These are phyloP conservation scores for Epinephelus moara DNA, from an alignment of 2,113 vertebrate genomes.

Conservation along the genomic window DNA sequence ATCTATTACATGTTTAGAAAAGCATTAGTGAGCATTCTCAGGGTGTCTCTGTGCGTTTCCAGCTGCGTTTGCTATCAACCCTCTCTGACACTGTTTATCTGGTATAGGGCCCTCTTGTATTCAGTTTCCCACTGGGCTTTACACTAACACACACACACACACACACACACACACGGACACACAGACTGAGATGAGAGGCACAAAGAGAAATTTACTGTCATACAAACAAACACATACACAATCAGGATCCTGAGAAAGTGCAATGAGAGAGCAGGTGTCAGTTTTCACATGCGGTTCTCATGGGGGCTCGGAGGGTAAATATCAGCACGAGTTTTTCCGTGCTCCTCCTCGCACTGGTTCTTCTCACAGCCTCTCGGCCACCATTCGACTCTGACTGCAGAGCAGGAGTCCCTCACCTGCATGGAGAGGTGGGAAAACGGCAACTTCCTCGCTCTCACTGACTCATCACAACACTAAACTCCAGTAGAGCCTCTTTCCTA, in stretches of 20 bases:
- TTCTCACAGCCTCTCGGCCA: slow-evolving; percentile 54
- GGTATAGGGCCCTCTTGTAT: slow-evolving; percentile 58
- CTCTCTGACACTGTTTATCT: slow-evolving; percentile 76
- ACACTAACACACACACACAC: slow-evolving; percentile 53
- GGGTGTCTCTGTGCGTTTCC: slow-evolving; percentile 66
- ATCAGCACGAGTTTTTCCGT: slow-evolving; percentile 42
- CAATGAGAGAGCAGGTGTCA: slow-evolving; percentile 79
- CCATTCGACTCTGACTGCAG: slow-evolving; percentile 25
- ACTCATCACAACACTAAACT: slow-evolving; percentile 52
- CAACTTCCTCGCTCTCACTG: slow-evolving; percentile 51
- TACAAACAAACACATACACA: slow-evolving; percentile 76
- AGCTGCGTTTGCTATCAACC: slow-evolving; percentile 78
- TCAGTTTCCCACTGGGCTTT: slow-evolving; percentile 74
- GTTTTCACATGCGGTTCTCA: slow-evolving; percentile 78
- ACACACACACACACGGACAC: slow-evolving; percentile 44
- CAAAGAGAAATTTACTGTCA: slow-evolving; percentile 70
- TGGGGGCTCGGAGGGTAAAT: slow-evolving; percentile 62
- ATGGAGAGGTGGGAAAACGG: slow-evolving; percentile 56
- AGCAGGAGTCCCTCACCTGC: slow-evolving; percentile 60
- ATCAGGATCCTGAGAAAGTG: slow-evolving; percentile 77
- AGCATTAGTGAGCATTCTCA: slow-evolving; percentile 76
- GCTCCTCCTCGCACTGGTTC: background rate
- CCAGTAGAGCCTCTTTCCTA: background rate
- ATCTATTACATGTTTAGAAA: slow-evolving; percentile 79
- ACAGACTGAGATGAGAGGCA: slow-evolving; percentile 62